Conservation (phyloP, 2,888 invertebrate genomes). For the Drosophila neonasuta region DNA sequence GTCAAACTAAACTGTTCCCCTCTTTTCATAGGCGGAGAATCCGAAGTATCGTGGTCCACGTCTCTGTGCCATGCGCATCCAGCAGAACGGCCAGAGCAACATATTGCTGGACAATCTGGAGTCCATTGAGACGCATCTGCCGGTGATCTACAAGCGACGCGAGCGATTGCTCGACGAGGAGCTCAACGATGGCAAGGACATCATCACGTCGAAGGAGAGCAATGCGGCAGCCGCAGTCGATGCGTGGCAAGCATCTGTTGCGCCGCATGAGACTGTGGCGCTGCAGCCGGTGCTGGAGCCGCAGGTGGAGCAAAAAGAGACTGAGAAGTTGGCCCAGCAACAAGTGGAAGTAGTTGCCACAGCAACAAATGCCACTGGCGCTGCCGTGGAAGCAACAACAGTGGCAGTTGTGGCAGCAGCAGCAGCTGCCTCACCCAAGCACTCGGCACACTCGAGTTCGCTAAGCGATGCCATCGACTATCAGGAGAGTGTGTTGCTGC, state of each 20-base stretch:
- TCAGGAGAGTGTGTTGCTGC: conserved; percentile 83
- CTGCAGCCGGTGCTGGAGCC: conserved; percentile 69
- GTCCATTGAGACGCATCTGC: conserved; percentile 85
- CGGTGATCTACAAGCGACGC: conserved; percentile 88
- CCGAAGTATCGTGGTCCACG: conserved; percentile 85
- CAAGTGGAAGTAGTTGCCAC: conserved; percentile 11
- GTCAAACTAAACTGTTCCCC: neutral
- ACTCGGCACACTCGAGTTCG: conserved; percentile 80
- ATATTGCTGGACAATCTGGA: conserved; percentile 91
- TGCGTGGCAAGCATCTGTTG: conserved; percentile 69
- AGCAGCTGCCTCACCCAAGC: conserved; percentile 67
- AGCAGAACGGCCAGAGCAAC: conserved; percentile 90
- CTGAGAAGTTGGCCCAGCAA: conserved; percentile 44
- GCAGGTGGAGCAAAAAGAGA: conserved; percentile 67
- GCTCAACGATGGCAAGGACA: conserved; percentile 81
- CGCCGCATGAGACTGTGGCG: conserved; percentile 55
- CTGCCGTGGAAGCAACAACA: neutral
- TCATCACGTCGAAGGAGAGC: conserved; percentile 80
- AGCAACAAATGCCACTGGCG: neutral
- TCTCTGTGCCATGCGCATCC: conserved; percentile 89
- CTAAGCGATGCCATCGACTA: conserved; percentile 80
- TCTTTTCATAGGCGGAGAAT: conserved; percentile 81
- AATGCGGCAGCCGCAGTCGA: conserved; percentile 70
- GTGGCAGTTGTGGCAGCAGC: conserved; percentile 27
- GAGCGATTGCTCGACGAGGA: conserved; percentile 82